phyloP scores from a whole-genome alignment of 2,113 vertebrate species.

The Scartelaos histophorus region DNA sequence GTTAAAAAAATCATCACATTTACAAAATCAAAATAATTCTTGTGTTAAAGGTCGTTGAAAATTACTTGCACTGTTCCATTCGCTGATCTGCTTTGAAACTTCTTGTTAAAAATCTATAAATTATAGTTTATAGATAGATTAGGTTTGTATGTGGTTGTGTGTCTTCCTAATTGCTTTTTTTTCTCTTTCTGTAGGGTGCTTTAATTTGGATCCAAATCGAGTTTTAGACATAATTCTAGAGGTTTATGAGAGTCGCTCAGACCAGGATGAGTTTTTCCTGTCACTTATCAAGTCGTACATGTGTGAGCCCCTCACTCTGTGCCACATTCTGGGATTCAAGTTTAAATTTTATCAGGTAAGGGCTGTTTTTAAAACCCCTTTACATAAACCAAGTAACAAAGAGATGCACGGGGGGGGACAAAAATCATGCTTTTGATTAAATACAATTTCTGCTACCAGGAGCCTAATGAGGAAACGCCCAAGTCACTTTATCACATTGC shows the following conservation, averaged over 20 bases:
- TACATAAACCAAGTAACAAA: background rate
- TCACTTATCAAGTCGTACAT: slow-evolving; percentile 97
- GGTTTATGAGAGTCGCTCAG: slow-evolving; percentile 94
- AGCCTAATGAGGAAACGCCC: slow-evolving; percentile 95
- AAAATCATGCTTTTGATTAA: background rate
- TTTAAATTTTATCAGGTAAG: slow-evolving; percentile 98
- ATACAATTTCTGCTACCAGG: slow-evolving; percentile 71
- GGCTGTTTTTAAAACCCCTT: background rate
- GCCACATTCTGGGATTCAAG: slow-evolving; percentile 99
- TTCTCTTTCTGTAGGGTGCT: slow-evolving; percentile 83
- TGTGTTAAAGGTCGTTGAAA: too few species aligned
- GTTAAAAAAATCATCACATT: too few species aligned
- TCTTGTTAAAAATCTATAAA: too few species aligned
- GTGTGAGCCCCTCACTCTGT: slow-evolving; percentile 98
- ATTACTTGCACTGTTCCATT: too few species aligned
- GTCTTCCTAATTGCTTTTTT: background rate
- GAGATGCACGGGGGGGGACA: background rate
- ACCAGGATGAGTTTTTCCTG: slow-evolving; percentile 96
- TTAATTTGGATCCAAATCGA: slow-evolving; percentile 98
- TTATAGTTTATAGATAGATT: too few species aligned
- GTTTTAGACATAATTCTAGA: slow-evolving; percentile 98
- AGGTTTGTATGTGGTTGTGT: background rate
- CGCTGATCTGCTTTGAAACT: background rate
- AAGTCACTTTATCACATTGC: slow-evolving; percentile 95
- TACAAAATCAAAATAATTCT: too few species aligned